Conservation (phyloP, 2,888 invertebrate genomes). For the Caenorhabditis drosophilae region DNA sequence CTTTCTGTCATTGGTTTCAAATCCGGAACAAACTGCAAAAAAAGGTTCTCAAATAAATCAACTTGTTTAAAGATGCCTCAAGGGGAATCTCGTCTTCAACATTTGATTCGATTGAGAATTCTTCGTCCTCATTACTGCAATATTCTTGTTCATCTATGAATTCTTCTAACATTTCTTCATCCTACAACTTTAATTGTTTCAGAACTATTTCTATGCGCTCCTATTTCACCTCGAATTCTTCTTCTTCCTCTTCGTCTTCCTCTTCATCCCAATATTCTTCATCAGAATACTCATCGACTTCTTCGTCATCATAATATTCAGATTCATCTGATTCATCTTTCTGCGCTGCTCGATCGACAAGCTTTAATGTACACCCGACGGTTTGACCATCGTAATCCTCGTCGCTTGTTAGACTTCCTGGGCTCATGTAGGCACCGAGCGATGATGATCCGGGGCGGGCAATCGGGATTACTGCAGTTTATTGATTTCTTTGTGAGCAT, state of each 20-base stretch:
- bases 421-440: slow-evolving; percentile 51
- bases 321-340: slow-evolving; percentile 53
- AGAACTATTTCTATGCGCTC: too few relatives aligned
- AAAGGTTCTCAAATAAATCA: too few relatives aligned
- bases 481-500: too few relatives aligned
- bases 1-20: slow-evolving; percentile 25
- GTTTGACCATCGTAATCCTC: slow-evolving; percentile 45
- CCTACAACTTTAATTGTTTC: too few relatives aligned
- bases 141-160: slow-evolving; percentile 36
- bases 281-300: slow-evolving; percentile 20
- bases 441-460: slow-evolving; percentile 42
- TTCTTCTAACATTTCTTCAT: slow-evolving; percentile 28
- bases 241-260: slow-evolving; percentile 40
- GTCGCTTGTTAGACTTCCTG: slow-evolving; percentile 48
- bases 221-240: slow-evolving; percentile 43
- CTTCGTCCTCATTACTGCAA: slow-evolving; percentile 24
- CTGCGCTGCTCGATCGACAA: slow-evolving; percentile 59
- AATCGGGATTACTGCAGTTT: slow-evolving; percentile 27
- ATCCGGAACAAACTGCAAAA: too few relatives aligned
- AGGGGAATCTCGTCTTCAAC: too few relatives aligned
- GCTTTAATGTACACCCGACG: slow-evolving; percentile 61
- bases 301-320: slow-evolving; percentile 48
- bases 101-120: neutral
- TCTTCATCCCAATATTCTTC: slow-evolving; percentile 58
- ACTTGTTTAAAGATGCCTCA: too few relatives aligned